These are phyloP conservation scores for Acromyrmex charruanus DNA, from an alignment of 1,140 invertebrate genomes.

Conservation along the genomic window DNA sequence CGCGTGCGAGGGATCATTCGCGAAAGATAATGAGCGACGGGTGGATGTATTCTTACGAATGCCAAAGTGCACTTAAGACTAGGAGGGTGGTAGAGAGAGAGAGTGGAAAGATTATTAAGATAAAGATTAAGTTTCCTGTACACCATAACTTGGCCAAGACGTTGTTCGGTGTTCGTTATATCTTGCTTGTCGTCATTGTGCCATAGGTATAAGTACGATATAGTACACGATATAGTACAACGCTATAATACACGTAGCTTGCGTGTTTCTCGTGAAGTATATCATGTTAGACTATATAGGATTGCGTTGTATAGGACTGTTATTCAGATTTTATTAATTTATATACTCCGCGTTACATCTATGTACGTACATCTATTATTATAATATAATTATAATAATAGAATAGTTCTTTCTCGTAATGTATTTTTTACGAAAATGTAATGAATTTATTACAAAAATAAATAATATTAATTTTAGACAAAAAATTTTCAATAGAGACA, in stretches of 20 bases:
- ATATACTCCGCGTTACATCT: background rate
- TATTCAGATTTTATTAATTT: conserved; percentile 19
- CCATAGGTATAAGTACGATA: background rate
- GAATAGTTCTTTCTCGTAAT: background rate
- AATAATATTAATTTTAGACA: background rate
- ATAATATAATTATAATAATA: conserved; percentile 11
- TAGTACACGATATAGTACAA: background rate
- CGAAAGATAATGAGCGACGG: conserved; percentile 28
- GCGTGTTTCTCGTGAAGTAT: background rate
- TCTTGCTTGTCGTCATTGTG: conserved; percentile 13
- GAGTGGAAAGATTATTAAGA: conserved; percentile 39
- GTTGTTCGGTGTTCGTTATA: conserved; percentile 26
- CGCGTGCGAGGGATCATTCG: conserved; percentile 6
- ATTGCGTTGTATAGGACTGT: background rate
- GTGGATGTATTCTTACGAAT: conserved; percentile 15
- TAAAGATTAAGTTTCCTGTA: conserved; percentile 43
- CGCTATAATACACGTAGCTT: background rate
- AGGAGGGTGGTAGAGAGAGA: background rate
- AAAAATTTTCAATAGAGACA: background rate
- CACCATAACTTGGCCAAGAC: conserved; percentile 1
- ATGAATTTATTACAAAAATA: background rate
- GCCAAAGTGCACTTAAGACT: background rate
- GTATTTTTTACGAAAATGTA: background rate
- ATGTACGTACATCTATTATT: no score
- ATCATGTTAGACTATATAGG: background rate